Base-by-base conservation (phyloP, 1,140 invertebrate genomes). In the Spodoptera frugiperda region DNA sequence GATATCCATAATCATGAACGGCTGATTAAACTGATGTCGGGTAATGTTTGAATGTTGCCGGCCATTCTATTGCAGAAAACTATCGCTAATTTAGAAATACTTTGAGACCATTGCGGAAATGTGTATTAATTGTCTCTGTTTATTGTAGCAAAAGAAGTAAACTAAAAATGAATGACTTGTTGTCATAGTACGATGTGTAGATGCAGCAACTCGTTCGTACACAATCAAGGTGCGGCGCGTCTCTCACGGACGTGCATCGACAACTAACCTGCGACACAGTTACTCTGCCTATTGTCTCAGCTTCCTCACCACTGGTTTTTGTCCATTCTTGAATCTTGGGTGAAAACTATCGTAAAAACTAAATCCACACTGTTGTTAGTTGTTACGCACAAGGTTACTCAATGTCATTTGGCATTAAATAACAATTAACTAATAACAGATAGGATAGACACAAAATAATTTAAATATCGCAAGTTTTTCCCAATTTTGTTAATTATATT, bases 201-300 rank as follows among this genome's bases (percentile, higher is more conserved):
- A 25, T 48, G 71, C 61, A 49, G 63, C 19, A 9, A 33, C 55
- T 44, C n/a, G 54, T 30, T 21, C 33, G n/a, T 70, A 72, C 3
- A 73, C 71, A 73, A 73, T 73, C 39, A 61, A 61, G 54, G 33
- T 59, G 44, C 25, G 10, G n/a, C n/a, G 72, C 21, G 65, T 44
- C 73, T 83, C 81, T 71, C 82, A 83, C 82, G 79, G 75, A 77
- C 63, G 19, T 59, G 77, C 78, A 76, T 57, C 76, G 74, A 17
- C 68, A 72, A 33, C 75, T 59, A 70, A 77, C 71, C 76, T 73
- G 55, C 74, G 59, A 46, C 79, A 85, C 84, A 82, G 84, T 85
- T 85, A 85, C 77, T 77, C 71, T 54, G 78, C 71, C 80, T 76
- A 83, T 85, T 85, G 84, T 85, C 76, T 83, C 51, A 9, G 49